Conservation (phyloP, 2,797 vertebrate species). For the Champsocephalus esox region DNA sequence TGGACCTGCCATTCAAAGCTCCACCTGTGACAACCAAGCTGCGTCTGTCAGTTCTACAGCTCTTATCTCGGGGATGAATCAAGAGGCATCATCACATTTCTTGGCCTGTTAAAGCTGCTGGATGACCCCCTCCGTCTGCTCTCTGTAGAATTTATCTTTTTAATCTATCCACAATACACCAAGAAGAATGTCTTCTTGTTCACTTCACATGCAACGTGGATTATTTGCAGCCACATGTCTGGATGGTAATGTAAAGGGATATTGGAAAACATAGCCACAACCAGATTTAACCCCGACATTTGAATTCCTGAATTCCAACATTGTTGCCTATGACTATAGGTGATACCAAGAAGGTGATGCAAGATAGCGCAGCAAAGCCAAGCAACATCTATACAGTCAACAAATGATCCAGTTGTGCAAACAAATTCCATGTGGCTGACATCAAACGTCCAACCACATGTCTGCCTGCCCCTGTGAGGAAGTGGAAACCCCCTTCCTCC, state of each 20-base stretch:
- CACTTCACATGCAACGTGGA: constrained; percentile 34
- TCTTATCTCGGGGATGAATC: constrained; percentile 71
- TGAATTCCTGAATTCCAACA: constrained; percentile 27
- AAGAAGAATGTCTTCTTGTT: constrained; percentile 36
- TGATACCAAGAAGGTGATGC: constrained; percentile 44
- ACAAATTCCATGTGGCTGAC: constrained; percentile 72
- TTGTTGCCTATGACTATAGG: constrained; percentile 3
- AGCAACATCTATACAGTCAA: constrained; percentile 54
- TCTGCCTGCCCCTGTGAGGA: constrained; percentile 67
- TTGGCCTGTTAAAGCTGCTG: constrained; percentile 48
- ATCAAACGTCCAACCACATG: constrained; percentile 78
- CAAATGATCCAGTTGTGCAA: constrained; percentile 65
- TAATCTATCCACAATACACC: constrained; percentile 55
- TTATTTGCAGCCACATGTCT: constrained; percentile 30
- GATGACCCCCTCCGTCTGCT: constrained; percentile 29
- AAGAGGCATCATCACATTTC: constrained; percentile 72
- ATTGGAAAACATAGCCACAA: constrained; percentile 10
- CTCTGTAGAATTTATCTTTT: constrained; percentile 49
- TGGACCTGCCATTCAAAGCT: constrained; percentile 68
- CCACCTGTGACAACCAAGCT: constrained; percentile 62
- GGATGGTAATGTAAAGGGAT: constrained; percentile 28
- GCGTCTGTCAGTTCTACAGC: constrained; percentile 43
- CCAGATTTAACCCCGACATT: neutral
- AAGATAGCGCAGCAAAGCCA: constrained; percentile 47
- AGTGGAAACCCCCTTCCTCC: constrained; percentile 71